Evolutionary conservation across 1,140 invertebrate genomes (phyloP).

Genomic region (Druon quercuslanigerum): DNA sequence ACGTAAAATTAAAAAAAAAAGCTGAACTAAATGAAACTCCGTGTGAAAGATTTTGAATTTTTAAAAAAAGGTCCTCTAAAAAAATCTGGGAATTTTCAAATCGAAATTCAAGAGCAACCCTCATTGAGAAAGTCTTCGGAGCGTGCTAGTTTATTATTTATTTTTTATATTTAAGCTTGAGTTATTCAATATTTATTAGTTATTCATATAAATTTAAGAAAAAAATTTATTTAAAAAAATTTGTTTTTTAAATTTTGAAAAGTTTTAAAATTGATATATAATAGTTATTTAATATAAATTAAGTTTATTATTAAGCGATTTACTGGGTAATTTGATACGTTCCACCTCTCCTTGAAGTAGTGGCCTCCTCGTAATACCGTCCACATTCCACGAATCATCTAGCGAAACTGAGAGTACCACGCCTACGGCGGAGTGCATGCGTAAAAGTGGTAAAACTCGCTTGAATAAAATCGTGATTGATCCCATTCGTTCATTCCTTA

Average conservation of each 20-base stretch:
- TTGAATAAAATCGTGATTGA: slow-evolving; percentile 35
- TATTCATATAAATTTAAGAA: too few relatives aligned
- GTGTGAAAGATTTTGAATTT: too few relatives aligned
- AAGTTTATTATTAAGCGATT: slow-evolving; percentile 38
- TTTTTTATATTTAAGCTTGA: too few relatives aligned
- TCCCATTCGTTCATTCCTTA: slow-evolving; percentile 15
- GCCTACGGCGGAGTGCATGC: slow-evolving; percentile 27
- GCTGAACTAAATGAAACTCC: too few relatives aligned
- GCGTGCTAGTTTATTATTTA: too few relatives aligned
- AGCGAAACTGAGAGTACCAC: slow-evolving; percentile 1
- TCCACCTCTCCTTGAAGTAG: background rate
- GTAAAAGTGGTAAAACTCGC: slow-evolving; percentile 20
- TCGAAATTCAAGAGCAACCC: background rate
- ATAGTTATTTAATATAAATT: too few relatives aligned
- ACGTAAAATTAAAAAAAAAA: too few relatives aligned
- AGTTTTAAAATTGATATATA: too few relatives aligned
- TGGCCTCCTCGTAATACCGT: slow-evolving; percentile 41
- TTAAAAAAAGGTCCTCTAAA: too few relatives aligned
- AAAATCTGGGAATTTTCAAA: background rate
- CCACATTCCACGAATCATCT: slow-evolving; percentile 41
- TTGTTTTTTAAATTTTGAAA: too few relatives aligned
- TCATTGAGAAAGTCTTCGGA: background rate
- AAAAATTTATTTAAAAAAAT: too few relatives aligned
- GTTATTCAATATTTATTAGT: too few relatives aligned
- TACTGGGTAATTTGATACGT: background rate